These are phyloP conservation scores for Rhabdophis nuchalis DNA, from an alignment of 2,797 vertebrate species.

Conservation along the genomic window DNA sequence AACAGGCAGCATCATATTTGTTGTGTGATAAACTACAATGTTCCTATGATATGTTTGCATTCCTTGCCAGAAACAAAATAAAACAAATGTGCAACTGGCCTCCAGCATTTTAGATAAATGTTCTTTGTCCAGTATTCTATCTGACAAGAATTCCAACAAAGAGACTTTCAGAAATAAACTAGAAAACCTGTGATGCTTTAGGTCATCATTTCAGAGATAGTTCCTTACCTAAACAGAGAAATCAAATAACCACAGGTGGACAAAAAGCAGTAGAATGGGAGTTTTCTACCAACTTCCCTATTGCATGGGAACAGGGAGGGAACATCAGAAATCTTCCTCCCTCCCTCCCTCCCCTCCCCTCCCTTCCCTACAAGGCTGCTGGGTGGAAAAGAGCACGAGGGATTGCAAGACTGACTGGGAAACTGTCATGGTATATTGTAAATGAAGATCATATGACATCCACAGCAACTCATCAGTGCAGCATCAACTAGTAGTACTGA, in stretches of 20 bases:
- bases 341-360: too few species aligned
- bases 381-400: neutral
- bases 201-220: neutral
- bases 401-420: neutral
- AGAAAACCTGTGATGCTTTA: neutral
- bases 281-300: too few species aligned
- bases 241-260: neutral
- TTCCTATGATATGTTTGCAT: neutral
- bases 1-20: neutral
- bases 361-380: neutral
- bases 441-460: neutral
- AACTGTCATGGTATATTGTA: neutral
- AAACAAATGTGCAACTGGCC: neutral
- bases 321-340: too few species aligned
- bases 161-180: neutral
- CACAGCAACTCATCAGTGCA: neutral
- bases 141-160: neutral
- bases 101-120: neutral
- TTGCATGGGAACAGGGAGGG: too few species aligned
- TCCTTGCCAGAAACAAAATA: neutral
- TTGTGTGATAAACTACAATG: neutral
- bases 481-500: too few species aligned
- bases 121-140: neutral
- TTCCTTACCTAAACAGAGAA: neutral
- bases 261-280: neutral